Base-by-base conservation (phyloP, 1,140 invertebrate species). In the Melipona quadrifasciata region DNA sequence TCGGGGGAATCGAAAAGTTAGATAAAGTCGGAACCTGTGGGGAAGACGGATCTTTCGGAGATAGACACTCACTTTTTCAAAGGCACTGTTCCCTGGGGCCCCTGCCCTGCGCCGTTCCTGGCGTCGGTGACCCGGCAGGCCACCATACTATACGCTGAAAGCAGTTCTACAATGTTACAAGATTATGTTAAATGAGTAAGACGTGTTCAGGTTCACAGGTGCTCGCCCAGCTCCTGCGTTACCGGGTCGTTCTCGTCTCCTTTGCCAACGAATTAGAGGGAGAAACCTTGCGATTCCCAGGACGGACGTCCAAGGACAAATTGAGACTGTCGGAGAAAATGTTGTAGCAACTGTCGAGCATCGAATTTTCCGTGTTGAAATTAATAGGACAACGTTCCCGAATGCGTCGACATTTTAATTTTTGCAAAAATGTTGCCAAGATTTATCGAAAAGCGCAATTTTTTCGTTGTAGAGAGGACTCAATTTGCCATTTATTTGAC, bases 111-210 rank as follows among this genome's bases (percentile, higher is more conserved):
- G 93, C 97, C 98, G 94, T 98, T 98, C 95, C 98, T 97, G 90
- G 98, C 96, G 94, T 99, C 98, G 91, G 98, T 98, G 93, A 98
- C 97, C 94, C 98, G 97, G 96, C 98, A 98, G 94, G 98, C 97
- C 96, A 99, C 98, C 98, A 99, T 98, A 95, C 98, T 99, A 96
- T 99, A 99, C 95, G 98, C 98, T 99, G 97, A 95, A 97, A 97
- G 92, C 92, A 95, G 93, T 95, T 95, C 94, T 95, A 94, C 80
- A 95, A 94, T 93, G 90, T 93, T 93, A 94, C 86, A 94, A 94
- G 91, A 93, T 86, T 88, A 84, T 90, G 89, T 93, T 93, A 92
- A 91, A 70, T 12, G 67, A 61, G 24, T 80, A 88, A 65, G 64
- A 47, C 39, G 39, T 77, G 68, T 85, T 87, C 81, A 77, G 65